Evolutionary conservation across 2,797 vertebrate genomes (phyloP).

Genomic region (Sarcophilus harrisii): DNA sequence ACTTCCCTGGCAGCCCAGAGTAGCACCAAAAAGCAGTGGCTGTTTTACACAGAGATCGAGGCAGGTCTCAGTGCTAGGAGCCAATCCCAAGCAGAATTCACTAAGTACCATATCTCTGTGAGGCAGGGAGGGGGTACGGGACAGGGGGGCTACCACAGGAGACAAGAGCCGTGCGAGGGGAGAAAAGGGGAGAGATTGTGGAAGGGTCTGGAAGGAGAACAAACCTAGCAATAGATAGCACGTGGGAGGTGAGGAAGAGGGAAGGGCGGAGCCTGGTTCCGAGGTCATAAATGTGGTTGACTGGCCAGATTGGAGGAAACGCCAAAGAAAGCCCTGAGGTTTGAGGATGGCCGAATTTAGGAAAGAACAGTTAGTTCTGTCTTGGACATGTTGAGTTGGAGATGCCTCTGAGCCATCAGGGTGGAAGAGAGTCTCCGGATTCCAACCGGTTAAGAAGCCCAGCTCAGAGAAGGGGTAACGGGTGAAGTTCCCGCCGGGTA

Average conservation of each 20-base stretch:
- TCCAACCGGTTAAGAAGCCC: not conserved
- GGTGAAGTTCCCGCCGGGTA: conserved; percentile 7
- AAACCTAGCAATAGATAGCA: not conserved
- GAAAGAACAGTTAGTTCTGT: not conserved
- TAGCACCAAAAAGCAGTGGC: too few relatives aligned
- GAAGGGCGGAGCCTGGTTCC: not conserved
- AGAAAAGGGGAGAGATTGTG: not conserved
- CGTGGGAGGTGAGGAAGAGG: not conserved
- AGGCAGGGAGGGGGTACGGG: too few relatives aligned
- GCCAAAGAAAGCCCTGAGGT: not conserved
- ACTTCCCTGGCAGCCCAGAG: not conserved
- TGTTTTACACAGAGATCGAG: not conserved
- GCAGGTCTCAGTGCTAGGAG: not conserved
- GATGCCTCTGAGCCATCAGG: not conserved
- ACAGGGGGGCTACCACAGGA: not conserved
- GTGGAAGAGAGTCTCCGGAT: not conserved
- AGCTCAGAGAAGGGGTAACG: conserved; percentile 15
- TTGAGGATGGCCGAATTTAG: not conserved
- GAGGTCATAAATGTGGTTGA: not conserved
- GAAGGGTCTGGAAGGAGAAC: not conserved
- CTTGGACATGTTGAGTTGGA: not conserved
- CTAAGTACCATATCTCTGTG: not conserved
- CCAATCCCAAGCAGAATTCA: not conserved
- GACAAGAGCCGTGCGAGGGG: not conserved
- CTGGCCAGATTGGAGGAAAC: not conserved